These are phyloP conservation scores for Augiades crinisus DNA, from an alignment of 2,888 invertebrate genomes.

Conservation along the genomic window DNA sequence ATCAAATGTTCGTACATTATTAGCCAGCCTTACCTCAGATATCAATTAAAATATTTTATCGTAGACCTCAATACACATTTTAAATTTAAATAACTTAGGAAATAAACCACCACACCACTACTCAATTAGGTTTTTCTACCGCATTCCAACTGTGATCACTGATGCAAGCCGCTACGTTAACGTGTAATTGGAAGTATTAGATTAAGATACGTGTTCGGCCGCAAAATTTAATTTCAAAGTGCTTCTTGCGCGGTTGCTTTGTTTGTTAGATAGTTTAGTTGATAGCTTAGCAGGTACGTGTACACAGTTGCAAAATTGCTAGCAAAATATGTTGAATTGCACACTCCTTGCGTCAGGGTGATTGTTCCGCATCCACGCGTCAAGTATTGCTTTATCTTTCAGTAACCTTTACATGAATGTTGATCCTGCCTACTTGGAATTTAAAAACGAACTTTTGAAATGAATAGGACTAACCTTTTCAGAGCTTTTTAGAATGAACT, in stretches of 20 bases:
- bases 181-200: constrained; percentile 16
- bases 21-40: no score
- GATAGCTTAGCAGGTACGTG: constrained; percentile 24
- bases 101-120: not conserved
- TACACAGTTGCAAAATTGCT: constrained; percentile 26
- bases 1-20: no score
- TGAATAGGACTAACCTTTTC: no score
- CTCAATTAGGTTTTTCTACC: constrained; percentile 33
- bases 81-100: not conserved
- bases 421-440: no score
- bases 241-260: constrained; percentile 10
- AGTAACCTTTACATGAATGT: not conserved
- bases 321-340: constrained; percentile 47
- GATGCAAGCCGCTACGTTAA: constrained; percentile 6
- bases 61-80: not conserved
- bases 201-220: constrained; percentile 22
- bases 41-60: no score
- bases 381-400: not conserved
- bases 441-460: no score
- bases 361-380: constrained; percentile 32
- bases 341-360: constrained; percentile 41
- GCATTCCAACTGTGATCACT: constrained; percentile 34
- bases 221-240: constrained; percentile 31
- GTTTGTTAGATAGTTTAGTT: not conserved
- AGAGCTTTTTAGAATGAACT: no score